Evolutionary conservation across 2,797 vertebrate genomes (phyloP).

Genomic region (Macropus fuliginosus): DNA sequence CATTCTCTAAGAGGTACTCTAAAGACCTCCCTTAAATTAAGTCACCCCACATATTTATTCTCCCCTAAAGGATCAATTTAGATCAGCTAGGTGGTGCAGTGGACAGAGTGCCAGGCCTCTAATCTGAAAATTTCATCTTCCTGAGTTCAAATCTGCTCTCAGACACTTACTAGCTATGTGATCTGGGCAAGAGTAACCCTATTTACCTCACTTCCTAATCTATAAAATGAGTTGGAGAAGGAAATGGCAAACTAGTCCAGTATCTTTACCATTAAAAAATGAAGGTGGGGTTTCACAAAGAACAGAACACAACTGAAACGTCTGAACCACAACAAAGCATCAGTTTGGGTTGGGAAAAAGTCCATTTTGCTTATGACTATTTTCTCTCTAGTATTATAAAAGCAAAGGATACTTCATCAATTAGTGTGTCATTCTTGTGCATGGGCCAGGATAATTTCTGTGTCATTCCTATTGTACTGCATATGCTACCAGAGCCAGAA

Average conservation of each 20-base stretch:
- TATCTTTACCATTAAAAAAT: neutral
- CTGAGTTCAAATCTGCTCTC: neutral
- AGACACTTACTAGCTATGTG: neutral
- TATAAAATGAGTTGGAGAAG: neutral
- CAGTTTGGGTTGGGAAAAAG: neutral
- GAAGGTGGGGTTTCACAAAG: neutral
- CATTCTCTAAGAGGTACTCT: neutral
- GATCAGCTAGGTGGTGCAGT: neutral
- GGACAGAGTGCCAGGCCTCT: neutral
- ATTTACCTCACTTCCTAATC: neutral
- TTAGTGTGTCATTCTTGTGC: neutral
- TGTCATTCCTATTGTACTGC: neutral
- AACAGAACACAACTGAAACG: neutral
- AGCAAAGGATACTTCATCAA: neutral
- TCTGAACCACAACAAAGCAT: neutral
- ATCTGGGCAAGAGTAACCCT: neutral
- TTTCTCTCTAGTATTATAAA: neutral
- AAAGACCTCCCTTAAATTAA: neutral
- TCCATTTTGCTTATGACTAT: neutral
- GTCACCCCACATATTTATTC: neutral
- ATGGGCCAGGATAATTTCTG: neutral
- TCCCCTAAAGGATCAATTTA: neutral
- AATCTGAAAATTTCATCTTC: neutral
- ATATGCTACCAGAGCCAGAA: neutral
- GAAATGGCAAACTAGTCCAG: neutral